Base-by-base conservation (phyloP, 2,113 vertebrate species). In the Lynx canadensis region DNA sequence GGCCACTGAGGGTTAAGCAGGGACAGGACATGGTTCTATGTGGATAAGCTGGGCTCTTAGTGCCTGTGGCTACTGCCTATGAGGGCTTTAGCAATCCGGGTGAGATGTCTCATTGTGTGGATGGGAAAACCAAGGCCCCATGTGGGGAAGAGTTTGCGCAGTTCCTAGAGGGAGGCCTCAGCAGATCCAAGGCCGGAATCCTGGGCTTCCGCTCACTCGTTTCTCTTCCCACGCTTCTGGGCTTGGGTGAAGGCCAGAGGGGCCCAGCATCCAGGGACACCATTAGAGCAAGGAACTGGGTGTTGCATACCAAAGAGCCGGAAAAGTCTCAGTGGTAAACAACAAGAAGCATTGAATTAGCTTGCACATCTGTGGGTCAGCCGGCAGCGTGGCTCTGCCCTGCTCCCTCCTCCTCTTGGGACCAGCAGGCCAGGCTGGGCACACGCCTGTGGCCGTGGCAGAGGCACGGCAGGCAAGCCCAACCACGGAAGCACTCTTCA, bases 401-500 rank as follows among this genome's bases (percentile, higher is more conserved):
- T 19, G 10, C 23, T 7, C 71, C 13, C 10, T 25, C 38, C 76
- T 83, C 52, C 55, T 52, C 63, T 38, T 15, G 33, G 45, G 60
- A 71, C 23, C 16, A 1, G 52, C 80, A 84, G 76, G 48, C 78
- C 14, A 4, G 23, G 55, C 69, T 73, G 23, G 48, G 60, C 57
- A 8, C 0, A 15, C 3, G 14, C n/a, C 18, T 6, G 19, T 38
- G 36, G 60, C 48, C 1, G 16, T 3, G n/a, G 68, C 83, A 29
- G 68, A 45, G n/a, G 11, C 4, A 4, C 25, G 33, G 19, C 33
- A 15, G 41, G 48, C 11, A 8, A 91, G 82, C 16, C 27, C 23
- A 7, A 21, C 31, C 29, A 12, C 0, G 0, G 33, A 21, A 73
- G 36, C 1, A 5, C 68, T 33, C 4, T 21, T 27, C 50, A 68